Evolutionary conservation across 2,888 invertebrate genomes (phyloP).

Genomic region (Cephus sareptanus): DNA sequence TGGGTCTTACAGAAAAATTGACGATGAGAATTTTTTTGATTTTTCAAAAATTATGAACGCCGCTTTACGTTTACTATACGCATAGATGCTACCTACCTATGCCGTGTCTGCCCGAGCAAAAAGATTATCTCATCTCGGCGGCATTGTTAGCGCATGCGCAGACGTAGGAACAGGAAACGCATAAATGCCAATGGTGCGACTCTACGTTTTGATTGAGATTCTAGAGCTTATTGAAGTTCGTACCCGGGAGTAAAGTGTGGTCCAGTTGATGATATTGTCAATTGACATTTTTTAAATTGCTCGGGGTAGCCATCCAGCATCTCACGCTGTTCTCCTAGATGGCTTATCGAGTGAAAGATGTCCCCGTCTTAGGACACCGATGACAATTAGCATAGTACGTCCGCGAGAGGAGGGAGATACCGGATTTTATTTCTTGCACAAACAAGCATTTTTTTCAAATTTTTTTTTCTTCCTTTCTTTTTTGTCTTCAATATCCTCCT

Average conservation of each 20-base stretch:
- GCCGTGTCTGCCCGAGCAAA: not conserved
- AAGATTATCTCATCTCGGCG: conserved; percentile 8
- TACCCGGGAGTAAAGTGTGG: not conserved
- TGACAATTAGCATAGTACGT: not conserved
- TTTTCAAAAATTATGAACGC: not conserved
- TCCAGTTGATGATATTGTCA: not conserved
- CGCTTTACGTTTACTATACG: not conserved
- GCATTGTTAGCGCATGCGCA: conserved; percentile 40
- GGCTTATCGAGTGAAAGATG: not conserved
- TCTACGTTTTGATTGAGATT: not conserved
- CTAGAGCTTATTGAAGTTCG: not conserved
- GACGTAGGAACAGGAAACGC: conserved; percentile 21
- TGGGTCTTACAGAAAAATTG: not conserved
- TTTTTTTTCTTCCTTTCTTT: not conserved
- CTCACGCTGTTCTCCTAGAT: not conserved
- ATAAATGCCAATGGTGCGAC: conserved; percentile 39
- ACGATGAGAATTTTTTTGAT: not conserved
- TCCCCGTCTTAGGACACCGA: not conserved
- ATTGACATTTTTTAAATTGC: not conserved
- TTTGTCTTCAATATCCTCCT: not conserved
- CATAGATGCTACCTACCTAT: not conserved
- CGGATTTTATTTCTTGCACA: not conserved
- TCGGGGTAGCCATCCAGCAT: too few species aligned
- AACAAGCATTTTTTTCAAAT: not conserved
- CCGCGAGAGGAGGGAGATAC: not conserved